A percentile compares a stretch with the other conserved stretches of the same genome.
Evolutionary conservation across 2,797 vertebrate genomes (phyloP).

Genomic region (Danio aesculapii): DNA sequence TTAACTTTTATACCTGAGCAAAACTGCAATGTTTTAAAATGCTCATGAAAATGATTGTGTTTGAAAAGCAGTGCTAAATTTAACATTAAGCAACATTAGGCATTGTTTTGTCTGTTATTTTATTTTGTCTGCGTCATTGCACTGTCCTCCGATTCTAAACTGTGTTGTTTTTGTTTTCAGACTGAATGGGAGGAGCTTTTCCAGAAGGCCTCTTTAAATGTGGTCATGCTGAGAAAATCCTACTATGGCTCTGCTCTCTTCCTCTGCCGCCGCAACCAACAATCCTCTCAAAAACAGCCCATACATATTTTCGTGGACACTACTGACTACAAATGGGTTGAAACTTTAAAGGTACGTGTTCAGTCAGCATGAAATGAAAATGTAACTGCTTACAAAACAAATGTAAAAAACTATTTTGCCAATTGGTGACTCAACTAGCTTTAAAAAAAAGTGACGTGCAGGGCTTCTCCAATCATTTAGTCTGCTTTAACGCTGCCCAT

Average conservation of each 20-base stretch:
- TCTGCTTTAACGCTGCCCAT: background rate
- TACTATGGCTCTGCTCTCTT: conserved; percentile 91
- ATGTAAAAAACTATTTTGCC: too few species aligned
- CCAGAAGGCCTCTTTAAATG: conserved; percentile 74
- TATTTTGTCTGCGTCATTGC: background rate
- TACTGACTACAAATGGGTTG: conserved; percentile 88
- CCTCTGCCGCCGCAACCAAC: conserved; percentile 80
- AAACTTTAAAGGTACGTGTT: conserved; percentile 88
- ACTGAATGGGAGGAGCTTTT: conserved; percentile 88
- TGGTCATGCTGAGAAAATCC: conserved; percentile 86
- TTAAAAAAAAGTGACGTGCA: too few species aligned
- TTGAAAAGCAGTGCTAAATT: background rate
- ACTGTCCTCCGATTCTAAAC: background rate
- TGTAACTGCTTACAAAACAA: too few species aligned
- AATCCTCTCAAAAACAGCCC: conserved; percentile 66
- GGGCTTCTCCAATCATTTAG: background rate
- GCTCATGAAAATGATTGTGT: background rate
- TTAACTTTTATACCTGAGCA: too few species aligned
- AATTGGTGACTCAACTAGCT: too few species aligned
- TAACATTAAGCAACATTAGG: background rate
- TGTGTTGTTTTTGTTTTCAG: conserved; percentile 67
- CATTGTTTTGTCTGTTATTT: conserved; percentile 1
- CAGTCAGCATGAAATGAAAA: background rate
- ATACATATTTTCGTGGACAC: conserved; percentile 83
- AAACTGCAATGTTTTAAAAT: too few species aligned